Conservation (phyloP, 2,888 invertebrate genomes). For the Cremastinae sp. region DNA sequence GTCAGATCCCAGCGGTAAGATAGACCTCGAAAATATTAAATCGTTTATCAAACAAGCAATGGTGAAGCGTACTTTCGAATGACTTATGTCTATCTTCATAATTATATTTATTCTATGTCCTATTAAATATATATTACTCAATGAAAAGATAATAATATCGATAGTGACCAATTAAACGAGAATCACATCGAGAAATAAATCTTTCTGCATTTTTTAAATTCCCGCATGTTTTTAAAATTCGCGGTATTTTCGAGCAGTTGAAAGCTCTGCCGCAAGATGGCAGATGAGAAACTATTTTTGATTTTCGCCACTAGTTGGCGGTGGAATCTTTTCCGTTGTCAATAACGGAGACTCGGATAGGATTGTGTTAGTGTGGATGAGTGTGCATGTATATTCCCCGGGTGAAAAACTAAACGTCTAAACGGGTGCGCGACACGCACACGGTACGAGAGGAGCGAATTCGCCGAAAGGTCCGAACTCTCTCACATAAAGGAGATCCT, state of each 20-base stretch:
- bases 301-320: conserved; percentile 69
- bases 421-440: conserved; percentile 17
- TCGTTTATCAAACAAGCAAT: conserved; percentile 58
- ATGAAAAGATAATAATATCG: not conserved
- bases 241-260: not conserved
- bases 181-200: not conserved
- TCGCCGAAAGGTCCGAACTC: conserved; percentile 26
- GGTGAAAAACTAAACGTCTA: conserved; percentile 67
- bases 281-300: conserved; percentile 54
- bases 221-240: conserved; percentile 23
- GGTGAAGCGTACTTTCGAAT: conserved; percentile 6
- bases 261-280: conserved; percentile 60
- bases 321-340: conserved; percentile 74
- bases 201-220: conserved; percentile 4
- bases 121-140: not conserved
- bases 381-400: conserved; percentile 67
- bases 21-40: conserved; percentile 64
- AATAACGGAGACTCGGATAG: conserved; percentile 70
- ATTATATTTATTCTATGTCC: not conserved
- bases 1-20: conserved; percentile 14
- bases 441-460: conserved; percentile 21
- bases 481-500: not conserved
- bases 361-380: not conserved
- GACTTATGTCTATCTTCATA: conserved; percentile 2
- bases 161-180: not conserved